A percentile compares a stretch with the other conserved stretches of the same genome.
phyloP scores from a whole-genome alignment of 2,797 vertebrate species.

The Bryconaethiops microstoma region DNA sequence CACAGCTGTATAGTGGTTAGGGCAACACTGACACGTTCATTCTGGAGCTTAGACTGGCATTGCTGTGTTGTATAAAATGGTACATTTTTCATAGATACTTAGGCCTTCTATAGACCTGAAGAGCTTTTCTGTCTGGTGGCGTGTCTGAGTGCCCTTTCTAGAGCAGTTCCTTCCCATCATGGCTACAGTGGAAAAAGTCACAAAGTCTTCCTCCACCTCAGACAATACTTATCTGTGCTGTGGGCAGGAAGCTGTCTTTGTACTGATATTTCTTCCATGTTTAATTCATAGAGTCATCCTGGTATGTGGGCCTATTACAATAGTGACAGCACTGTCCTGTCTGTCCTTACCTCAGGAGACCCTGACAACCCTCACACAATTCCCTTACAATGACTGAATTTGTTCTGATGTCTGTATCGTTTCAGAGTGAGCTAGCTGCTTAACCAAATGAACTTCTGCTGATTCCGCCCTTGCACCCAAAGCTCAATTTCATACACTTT shows the following conservation, averaged over 20 bases:
- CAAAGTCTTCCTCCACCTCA: conserved; percentile 21
- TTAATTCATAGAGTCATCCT: conserved; percentile 51
- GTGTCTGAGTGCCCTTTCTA: neutral
- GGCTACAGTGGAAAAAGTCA: conserved; percentile 29
- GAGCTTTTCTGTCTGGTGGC: neutral
- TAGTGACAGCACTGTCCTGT: conserved; percentile 18
- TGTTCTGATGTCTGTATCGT: conserved; percentile 46
- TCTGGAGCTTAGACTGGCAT: neutral
- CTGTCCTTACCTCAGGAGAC: conserved; percentile 29
- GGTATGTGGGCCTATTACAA: conserved; percentile 37
- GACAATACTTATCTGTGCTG: conserved; percentile 34
- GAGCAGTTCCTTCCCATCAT: conserved; percentile 1
- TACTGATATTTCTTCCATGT: conserved; percentile 46
- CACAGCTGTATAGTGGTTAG: no score
- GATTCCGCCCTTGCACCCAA: neutral
- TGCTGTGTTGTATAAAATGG: neutral
- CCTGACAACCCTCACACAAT: conserved; percentile 19
- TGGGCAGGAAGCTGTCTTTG: conserved; percentile 29
- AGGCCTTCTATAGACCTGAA: neutral
- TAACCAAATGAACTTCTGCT: conserved; percentile 22
- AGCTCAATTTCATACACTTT: neutral
- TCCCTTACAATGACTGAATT: conserved; percentile 18
- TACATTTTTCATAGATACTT: neutral
- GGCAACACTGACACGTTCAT: no score
- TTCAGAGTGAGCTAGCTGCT: conserved; percentile 29